Evolutionary conservation across 2,113 vertebrate species (phyloP), one percentile per base, ranked within the genome.

Genomic region (Sterna hirundo): DNA sequence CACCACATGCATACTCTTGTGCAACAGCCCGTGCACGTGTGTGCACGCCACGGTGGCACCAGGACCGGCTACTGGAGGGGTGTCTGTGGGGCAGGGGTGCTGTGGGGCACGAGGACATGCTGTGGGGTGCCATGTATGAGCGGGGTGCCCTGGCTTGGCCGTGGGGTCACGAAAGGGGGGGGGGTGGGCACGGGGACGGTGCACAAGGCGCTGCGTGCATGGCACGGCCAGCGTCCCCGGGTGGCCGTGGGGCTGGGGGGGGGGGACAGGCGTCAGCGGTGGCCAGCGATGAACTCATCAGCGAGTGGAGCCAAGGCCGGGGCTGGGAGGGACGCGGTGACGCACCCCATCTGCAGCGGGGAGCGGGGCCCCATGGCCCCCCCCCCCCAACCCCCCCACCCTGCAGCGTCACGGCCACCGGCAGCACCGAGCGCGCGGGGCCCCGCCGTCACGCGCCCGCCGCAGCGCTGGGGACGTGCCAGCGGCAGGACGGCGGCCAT

Each of bases 1-100:
- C 9, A 7, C 34, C 46, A 27, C 36, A 21, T 9, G 0, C 2
- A 0, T 13, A 61, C 21, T 44, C 51, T 6, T 2, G 26, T 11
- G 25, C 26, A 6, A 46, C 9, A 3, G 32, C 30, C 18, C 9
- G 2, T 13, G 40, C 27, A 7, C 3, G 3, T 9, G 5, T 11
- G 8, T 2, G 9, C 38, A 26, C 1, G 2, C 30, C 40, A 12
- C 4, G 4, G 22, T 4, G 11, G 36, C 30, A 51, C 55, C 18
- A 2, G 23, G 16, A 23, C 68, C 3, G 5, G 5, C 36, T 9
- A 14, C 19, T 1, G 4, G 13, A 61, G 65, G 17, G 44, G 32
- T 4, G 17, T 9, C 23, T 8, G 30, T 9, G 40, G 55, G 29
- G 23, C 8, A 3, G 5, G 15, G 18, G 36, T 5, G 29, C 26